Conservation (phyloP, 2,888 invertebrate genomes). For the Tenthredo amoena region DNA sequence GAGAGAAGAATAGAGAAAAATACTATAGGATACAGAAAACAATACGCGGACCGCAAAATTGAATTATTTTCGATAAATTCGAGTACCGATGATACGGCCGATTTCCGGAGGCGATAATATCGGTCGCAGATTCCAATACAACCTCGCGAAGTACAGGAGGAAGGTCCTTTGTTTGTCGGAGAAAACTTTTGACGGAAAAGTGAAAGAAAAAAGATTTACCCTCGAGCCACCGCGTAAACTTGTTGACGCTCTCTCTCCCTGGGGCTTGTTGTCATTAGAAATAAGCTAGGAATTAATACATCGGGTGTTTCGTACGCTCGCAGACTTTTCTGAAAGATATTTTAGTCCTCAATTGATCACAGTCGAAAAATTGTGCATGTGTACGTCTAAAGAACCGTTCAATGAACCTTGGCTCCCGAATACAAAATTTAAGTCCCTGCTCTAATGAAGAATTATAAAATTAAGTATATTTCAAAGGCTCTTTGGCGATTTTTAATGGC, state of each 20-base stretch:
- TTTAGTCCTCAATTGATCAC: not conserved
- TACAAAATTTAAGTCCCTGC: not conserved
- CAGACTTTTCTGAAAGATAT: not conserved
- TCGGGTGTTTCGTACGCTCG: not conserved
- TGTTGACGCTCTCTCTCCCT: constrained; percentile 12
- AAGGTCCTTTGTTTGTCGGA: not conserved
- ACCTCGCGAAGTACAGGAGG: not conserved
- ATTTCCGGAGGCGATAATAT: not conserved
- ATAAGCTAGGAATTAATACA: constrained; percentile 37
- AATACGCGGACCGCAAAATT: not conserved
- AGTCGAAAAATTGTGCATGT: not conserved
- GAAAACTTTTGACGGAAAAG: not conserved
- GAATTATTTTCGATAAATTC: not conserved
- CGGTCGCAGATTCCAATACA: not conserved
- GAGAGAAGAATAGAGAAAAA: not conserved
- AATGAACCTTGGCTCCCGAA: not conserved
- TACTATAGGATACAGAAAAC: not conserved
- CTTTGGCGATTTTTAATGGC: not conserved
- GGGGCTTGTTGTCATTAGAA: constrained; percentile 28
- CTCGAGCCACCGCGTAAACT: constrained; percentile 25
- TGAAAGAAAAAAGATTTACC: not conserved
- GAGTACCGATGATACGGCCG: not conserved
- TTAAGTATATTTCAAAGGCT: not conserved
- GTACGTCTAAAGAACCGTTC: not conserved
- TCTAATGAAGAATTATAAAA: not conserved